These are phyloP conservation scores for Magallana angulata DNA, from an alignment of 1,140 invertebrate species.

Conservation along the genomic window DNA sequence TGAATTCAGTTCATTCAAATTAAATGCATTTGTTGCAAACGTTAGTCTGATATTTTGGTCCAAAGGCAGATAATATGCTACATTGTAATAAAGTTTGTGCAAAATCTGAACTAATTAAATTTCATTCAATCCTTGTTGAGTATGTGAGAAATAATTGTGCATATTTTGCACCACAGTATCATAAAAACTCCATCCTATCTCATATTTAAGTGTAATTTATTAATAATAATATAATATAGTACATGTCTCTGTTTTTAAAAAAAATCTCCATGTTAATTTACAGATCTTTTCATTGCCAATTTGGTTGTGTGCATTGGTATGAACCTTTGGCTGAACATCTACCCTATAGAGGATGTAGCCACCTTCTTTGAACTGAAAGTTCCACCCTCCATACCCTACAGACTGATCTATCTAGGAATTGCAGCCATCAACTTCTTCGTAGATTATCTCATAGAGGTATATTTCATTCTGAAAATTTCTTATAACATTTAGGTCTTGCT, in stretches of 20 bases:
- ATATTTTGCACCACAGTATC: too few species aligned
- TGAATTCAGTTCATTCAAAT: too few species aligned
- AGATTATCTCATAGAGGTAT: conserved; percentile 73
- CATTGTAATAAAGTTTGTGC: too few species aligned
- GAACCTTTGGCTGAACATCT: conserved; percentile 72
- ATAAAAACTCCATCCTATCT: too few species aligned
- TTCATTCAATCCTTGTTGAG: too few species aligned
- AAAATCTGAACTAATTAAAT: too few species aligned
- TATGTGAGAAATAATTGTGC: too few species aligned
- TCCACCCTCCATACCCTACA: conserved; percentile 70
- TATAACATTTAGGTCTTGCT: too few species aligned
- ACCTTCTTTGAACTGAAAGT: conserved; percentile 71
- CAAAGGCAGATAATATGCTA: too few species aligned
- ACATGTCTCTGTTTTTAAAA: neutral
- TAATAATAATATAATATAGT: neutral
- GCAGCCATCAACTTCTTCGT: conserved; percentile 71
- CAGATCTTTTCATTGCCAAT: conserved; percentile 74
- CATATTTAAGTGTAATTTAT: too few species aligned
- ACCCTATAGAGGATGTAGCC: conserved; percentile 70
- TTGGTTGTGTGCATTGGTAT: conserved; percentile 64
- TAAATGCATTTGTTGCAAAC: too few species aligned
- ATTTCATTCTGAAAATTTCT: neutral
- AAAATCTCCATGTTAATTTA: neutral
- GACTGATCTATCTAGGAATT: conserved; percentile 68
- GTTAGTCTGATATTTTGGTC: too few species aligned